Evolutionary conservation across 2,888 invertebrate genomes (phyloP).

Genomic region (Toxonevra muliebris): DNA sequence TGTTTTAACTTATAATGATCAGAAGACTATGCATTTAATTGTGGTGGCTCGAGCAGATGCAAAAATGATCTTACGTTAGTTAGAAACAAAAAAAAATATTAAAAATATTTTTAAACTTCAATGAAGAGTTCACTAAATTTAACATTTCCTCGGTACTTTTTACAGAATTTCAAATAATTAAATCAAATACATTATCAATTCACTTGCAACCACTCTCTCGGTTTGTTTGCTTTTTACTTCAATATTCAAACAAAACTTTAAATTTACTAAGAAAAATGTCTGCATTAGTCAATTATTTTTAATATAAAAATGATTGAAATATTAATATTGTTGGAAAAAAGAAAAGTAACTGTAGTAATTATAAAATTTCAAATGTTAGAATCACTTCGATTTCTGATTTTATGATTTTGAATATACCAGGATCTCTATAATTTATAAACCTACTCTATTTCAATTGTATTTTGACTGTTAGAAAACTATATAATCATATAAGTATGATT

Average conservation of each 20-base stretch:
- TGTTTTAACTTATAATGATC: too few species aligned
- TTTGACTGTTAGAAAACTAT: too few species aligned
- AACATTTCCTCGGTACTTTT: neutral
- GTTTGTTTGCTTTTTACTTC: constrained; percentile 5
- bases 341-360: constrained; percentile 5
- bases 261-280: constrained; percentile 1
- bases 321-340: constrained; percentile 5
- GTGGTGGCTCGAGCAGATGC: too few species aligned
- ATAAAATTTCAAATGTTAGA: constrained; percentile 17
- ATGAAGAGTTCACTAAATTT: constrained; percentile 3
- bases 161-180: constrained; percentile 2
- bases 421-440: too few species aligned
- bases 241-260: constrained; percentile 6
- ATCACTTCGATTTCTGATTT: neutral
- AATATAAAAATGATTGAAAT: constrained; percentile 29
- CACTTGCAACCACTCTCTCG: constrained; percentile 12
- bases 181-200: constrained; percentile 15
- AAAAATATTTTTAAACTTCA: neutral
- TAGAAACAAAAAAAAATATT: too few species aligned
- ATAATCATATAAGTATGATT: too few species aligned
- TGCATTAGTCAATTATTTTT: constrained; percentile 27
- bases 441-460: too few species aligned
- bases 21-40: too few species aligned
- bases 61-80: too few species aligned
- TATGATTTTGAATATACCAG: neutral